Base-by-base conservation (phyloP, 2,797 vertebrate species). In the Neosilurus mollespiculum region DNA sequence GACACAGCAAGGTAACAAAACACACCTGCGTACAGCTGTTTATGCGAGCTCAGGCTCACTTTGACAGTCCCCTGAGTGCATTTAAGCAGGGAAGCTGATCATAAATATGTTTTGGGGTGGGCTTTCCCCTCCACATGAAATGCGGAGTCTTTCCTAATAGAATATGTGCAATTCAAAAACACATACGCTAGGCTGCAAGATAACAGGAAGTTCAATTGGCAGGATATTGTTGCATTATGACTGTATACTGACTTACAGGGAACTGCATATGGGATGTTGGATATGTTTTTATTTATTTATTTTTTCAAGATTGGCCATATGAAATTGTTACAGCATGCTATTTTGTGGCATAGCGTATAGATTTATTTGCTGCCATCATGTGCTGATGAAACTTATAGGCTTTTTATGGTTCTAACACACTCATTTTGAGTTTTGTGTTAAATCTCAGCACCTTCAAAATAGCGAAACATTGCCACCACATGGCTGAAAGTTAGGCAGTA, bases 1-100 rank as follows among this genome's bases (percentile, higher is more conserved):
- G 93, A 66, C 94, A 94, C 90, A 95, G 95, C 92, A 96, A 96
- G 95, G 96, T 96, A 90, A 86, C 83, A 82, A 59, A 64, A 71
- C 81, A 22, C 87, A 43, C n/a, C 67, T 16, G 30, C 58, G 26
- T 43, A 26, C 59, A 34, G 14, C 67, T 58, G 53, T 56, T 79
- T 65, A 80, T 72, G 77, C 15, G 18, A 22, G 37, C 24, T 78
- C 80, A 37, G 51, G 22, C 66, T 59, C 54, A 26, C 14, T 58
- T 66, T 11, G 30, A 67, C 11, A 1, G 30, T 80, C 78, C 78
- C 65, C 8, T 0, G 53, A 58, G 53, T 16, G 65, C 65, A 22
- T 80, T 80, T 24, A 80, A n/a, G 26, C 51, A 80, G 30, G 65
- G 67, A 69, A 37, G 43, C 43, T 43, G 4, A 43, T 43, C 43